phyloP scores from a whole-genome alignment of 2,888 invertebrate genomes.

The Hypena proboscidalis region DNA sequence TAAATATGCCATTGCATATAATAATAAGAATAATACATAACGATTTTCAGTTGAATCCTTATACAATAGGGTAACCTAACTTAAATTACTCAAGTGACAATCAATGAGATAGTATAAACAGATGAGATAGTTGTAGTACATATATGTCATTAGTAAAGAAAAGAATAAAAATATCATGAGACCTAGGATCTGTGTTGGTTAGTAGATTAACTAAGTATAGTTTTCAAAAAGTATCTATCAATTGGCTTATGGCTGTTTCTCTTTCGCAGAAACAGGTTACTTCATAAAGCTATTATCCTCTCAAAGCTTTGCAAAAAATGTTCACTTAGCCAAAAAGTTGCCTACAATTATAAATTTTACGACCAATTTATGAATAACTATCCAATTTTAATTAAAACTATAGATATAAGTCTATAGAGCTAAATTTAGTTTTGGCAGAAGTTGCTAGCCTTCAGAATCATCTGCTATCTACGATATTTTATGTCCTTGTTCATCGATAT shows the following conservation, averaged over 20 bases:
- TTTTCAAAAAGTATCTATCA: too few relatives aligned
- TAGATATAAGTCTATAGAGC: slow-evolving; percentile 12
- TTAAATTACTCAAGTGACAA: too few relatives aligned
- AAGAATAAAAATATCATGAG: too few relatives aligned
- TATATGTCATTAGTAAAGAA: too few relatives aligned
- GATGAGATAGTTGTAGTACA: too few relatives aligned
- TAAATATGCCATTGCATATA: too few relatives aligned
- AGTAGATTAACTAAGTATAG: too few relatives aligned
- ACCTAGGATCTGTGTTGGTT: too few relatives aligned
- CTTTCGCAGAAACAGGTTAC: slow-evolving; percentile 2
- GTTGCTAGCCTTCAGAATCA: slow-evolving; percentile 29
- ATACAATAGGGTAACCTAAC: too few relatives aligned
- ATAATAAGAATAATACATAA: too few relatives aligned
- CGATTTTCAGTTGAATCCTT: too few relatives aligned
- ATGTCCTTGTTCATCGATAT: slow-evolving; percentile 43
- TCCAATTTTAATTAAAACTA: slow-evolving; percentile 32
- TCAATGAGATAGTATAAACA: too few relatives aligned
- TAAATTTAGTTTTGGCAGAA: slow-evolving; percentile 25
- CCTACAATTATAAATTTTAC: slow-evolving; percentile 40
- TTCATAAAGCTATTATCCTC: slow-evolving; percentile 1
- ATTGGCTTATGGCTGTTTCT: neutral
- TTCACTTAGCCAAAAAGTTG: slow-evolving; percentile 14
- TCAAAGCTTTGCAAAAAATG: slow-evolving; percentile 13
- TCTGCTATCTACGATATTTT: slow-evolving; percentile 43
- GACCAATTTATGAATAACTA: slow-evolving; percentile 31